phyloP scores from a whole-genome alignment of 2,797 vertebrate genomes.

The Iguana delicatissima region DNA sequence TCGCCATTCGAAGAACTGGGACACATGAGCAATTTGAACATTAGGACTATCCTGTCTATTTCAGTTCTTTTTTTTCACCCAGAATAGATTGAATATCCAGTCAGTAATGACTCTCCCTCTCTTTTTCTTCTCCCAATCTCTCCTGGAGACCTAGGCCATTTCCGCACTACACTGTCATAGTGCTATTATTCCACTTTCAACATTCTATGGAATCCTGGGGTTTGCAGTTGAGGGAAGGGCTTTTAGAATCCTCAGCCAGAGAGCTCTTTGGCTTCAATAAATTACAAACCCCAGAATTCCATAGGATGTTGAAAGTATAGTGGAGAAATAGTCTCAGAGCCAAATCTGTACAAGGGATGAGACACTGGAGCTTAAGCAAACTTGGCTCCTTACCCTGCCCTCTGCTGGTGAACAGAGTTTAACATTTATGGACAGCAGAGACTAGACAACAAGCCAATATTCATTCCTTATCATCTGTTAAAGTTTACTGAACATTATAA shows the following conservation, averaged over 20 bases:
- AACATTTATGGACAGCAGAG: rapidly evolving
- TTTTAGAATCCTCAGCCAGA: too few species aligned
- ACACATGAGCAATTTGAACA: background rate
- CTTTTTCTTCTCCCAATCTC: background rate
- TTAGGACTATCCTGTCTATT: background rate
- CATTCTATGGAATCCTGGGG: too few species aligned
- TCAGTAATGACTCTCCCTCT: background rate
- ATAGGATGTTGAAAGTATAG: too few species aligned
- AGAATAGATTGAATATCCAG: background rate
- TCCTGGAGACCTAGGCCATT: background rate
- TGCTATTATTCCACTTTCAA: too few species aligned
- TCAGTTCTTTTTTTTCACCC: background rate
- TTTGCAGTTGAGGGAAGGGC: too few species aligned
- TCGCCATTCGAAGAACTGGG: background rate
- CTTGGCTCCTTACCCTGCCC: rapidly evolving
- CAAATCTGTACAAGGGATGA: too few species aligned
- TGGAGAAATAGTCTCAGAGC: too few species aligned
- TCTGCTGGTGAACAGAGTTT: background rate
- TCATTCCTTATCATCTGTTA: background rate
- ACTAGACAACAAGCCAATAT: background rate
- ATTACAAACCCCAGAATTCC: too few species aligned
- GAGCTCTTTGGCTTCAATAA: too few species aligned
- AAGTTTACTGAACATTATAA: too few species aligned
- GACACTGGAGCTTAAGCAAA: rapidly evolving
- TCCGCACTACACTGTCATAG: too few species aligned